phyloP scores from a whole-genome alignment of 2,888 invertebrate genomes.

The Baronia brevicornis region DNA sequence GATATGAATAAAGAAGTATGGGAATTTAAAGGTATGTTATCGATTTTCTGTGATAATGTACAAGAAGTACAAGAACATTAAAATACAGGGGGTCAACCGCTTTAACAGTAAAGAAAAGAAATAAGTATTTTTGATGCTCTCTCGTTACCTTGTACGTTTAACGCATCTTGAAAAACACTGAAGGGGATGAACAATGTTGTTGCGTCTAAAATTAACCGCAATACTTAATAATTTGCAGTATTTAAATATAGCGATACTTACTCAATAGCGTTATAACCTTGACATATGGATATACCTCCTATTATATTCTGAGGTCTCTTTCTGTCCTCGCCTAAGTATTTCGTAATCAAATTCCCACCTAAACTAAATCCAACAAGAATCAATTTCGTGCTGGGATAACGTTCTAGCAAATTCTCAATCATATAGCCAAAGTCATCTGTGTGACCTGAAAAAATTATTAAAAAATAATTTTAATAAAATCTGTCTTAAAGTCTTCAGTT shows the following conservation, averaged over 20 bases:
- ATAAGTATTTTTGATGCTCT: too few species aligned
- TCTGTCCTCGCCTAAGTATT: constrained; percentile 89
- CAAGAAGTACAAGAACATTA: too few species aligned
- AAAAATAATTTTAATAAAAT: not conserved
- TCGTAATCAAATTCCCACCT: constrained; percentile 94
- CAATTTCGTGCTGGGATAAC: constrained; percentile 85
- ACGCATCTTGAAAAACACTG: too few species aligned
- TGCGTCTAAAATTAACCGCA: too few species aligned
- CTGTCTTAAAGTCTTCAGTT: not conserved
- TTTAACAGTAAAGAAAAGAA: too few species aligned
- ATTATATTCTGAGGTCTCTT: constrained; percentile 82
- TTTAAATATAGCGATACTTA: constrained; percentile 71
- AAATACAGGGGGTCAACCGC: too few species aligned
- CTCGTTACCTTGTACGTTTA: too few species aligned
- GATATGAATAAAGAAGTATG: too few species aligned
- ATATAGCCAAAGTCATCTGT: constrained; percentile 92
- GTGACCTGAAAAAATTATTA: constrained; percentile 77
- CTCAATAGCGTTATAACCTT: constrained; percentile 94
- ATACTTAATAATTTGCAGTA: constrained; percentile 4
- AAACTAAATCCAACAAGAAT: constrained; percentile 94
- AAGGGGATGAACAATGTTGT: too few species aligned
- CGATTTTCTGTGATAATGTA: too few species aligned
- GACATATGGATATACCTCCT: constrained; percentile 94
- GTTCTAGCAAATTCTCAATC: constrained; percentile 82
- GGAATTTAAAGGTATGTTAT: too few species aligned